Evolutionary conservation across 1,140 invertebrate species (phyloP).

Genomic region (Bombus waltoni): DNA sequence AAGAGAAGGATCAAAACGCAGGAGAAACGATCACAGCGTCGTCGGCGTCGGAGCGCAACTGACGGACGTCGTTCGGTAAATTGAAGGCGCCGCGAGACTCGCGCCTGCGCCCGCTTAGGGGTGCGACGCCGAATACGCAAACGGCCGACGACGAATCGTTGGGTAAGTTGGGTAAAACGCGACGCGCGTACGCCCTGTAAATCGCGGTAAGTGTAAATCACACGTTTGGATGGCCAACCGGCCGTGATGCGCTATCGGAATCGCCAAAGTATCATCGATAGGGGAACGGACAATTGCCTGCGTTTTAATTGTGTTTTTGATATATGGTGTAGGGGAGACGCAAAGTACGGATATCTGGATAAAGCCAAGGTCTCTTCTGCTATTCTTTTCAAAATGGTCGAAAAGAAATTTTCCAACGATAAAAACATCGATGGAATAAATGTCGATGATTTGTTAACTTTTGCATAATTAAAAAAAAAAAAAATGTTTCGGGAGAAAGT

Average conservation of each 20-base stretch:
- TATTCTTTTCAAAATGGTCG: not conserved
- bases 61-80: slow-evolving; percentile 61
- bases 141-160: slow-evolving; percentile 46
- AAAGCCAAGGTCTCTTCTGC: not conserved
- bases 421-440: too few relatives aligned
- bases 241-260: slow-evolving; percentile 18
- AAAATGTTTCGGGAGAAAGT: too few relatives aligned
- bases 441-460: too few relatives aligned
- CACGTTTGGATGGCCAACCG: slow-evolving; percentile 58
- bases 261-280: slow-evolving; percentile 1
- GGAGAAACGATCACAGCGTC: slow-evolving; percentile 59
- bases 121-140: slow-evolving; percentile 43
- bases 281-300: not conserved
- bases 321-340: not conserved
- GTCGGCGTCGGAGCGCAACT: slow-evolving; percentile 77
- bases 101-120: slow-evolving; percentile 60
- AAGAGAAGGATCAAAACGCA: not conserved
- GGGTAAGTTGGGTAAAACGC: slow-evolving; percentile 35
- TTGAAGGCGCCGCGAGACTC: slow-evolving; percentile 67
- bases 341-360: not conserved
- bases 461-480: too few relatives aligned
- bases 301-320: not conserved
- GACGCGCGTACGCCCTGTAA: slow-evolving; percentile 38
- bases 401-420: not conserved
- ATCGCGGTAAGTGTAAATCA: slow-evolving; percentile 54